Percentiles rank a stretch among this genome's conserved stretches.
phyloP scores from a whole-genome alignment of 2,888 invertebrate species.

The Drosophila imparisetae region DNA sequence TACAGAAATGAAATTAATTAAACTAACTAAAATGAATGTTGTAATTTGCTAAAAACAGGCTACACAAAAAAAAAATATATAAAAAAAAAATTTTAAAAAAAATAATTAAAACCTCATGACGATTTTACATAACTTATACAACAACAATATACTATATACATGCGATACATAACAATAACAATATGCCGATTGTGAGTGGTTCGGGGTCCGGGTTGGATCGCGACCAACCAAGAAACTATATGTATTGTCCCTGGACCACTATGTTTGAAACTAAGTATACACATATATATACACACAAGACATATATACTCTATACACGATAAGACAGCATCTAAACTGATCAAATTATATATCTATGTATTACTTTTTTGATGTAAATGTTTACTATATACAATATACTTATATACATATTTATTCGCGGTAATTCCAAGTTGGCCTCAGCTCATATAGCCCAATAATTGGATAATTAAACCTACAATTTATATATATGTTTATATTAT shows the following conservation, averaged over 20 bases:
- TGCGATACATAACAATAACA: slow-evolving; percentile 1
- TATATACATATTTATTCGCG: slow-evolving; percentile 14
- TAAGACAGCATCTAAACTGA: slow-evolving; percentile 25
- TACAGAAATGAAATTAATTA: slow-evolving; percentile 18
- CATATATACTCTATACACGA: slow-evolving; percentile 8
- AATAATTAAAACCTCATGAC: neutral
- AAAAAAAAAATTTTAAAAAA: neutral
- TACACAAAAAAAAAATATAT: neutral
- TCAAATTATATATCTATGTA: slow-evolving; percentile 23
- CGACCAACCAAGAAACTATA: neutral
- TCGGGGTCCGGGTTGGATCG: neutral
- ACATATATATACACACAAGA: slow-evolving; percentile 2
- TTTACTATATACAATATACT: slow-evolving; percentile 16
- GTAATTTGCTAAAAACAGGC: slow-evolving; percentile 36
- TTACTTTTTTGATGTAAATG: slow-evolving; percentile 17
- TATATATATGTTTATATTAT: neutral
- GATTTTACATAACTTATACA: neutral
- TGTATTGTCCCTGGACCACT: neutral
- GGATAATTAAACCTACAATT: neutral
- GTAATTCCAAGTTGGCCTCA: slow-evolving; percentile 17
- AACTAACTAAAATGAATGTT: slow-evolving; percentile 52
- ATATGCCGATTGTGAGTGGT: neutral
- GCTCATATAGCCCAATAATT: slow-evolving; percentile 16
- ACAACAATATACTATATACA: neutral
- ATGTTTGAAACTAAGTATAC: slow-evolving; percentile 3